These are phyloP conservation scores for Phalloptychus januarius DNA, from an alignment of 2,797 vertebrate genomes.

Conservation along the genomic window DNA sequence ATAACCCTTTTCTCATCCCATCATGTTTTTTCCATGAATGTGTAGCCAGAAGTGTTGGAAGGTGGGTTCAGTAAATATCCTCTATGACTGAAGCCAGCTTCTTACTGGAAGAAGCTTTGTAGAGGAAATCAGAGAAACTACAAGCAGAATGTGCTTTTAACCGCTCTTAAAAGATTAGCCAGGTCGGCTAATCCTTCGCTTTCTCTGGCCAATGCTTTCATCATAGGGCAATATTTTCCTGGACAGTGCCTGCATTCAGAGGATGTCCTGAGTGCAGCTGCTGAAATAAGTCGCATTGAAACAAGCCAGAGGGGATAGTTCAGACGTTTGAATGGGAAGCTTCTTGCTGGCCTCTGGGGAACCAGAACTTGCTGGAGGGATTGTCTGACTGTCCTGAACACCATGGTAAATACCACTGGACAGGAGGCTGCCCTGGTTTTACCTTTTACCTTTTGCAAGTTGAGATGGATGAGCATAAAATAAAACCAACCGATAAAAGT, in stretches of 20 bases:
- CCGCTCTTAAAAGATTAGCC: not conserved
- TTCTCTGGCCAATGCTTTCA: not conserved
- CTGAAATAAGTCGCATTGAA: not conserved
- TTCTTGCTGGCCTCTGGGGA: not conserved
- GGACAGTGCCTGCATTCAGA: not conserved
- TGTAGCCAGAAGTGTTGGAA: not conserved
- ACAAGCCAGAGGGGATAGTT: not conserved
- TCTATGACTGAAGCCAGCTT: not conserved
- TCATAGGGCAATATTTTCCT: not conserved
- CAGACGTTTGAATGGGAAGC: not conserved
- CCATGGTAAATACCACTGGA: not conserved
- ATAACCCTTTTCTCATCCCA: not conserved
- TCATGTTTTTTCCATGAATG: not conserved
- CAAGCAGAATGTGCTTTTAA: not conserved
- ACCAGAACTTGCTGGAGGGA: not conserved
- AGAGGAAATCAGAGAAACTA: not conserved
- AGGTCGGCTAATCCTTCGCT: not conserved
- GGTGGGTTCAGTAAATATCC: not conserved
- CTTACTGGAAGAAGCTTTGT: not conserved
- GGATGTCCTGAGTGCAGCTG: not conserved
- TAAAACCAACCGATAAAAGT: not conserved
- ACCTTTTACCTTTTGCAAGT: not conserved
- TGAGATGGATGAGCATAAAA: not conserved
- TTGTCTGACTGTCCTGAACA: not conserved
- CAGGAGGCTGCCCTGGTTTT: not conserved